phyloP scores from a whole-genome alignment of 2,797 vertebrate species.

The Fistularia commersonii region DNA sequence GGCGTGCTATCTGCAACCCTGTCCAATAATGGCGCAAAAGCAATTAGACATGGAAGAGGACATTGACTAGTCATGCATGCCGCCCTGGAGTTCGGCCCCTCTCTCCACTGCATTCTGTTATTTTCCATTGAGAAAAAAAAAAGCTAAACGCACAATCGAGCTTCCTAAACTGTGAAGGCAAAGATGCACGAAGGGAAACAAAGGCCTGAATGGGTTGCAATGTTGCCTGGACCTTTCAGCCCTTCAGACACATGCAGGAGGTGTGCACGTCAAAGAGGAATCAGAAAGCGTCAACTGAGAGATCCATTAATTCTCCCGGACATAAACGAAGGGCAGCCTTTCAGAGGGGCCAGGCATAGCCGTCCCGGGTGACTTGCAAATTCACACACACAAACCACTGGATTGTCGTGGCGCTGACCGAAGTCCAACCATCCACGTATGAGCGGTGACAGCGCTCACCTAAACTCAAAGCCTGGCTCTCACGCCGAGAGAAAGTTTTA shows the following conservation, averaged over 20 bases:
- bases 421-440: no score
- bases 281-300: no score
- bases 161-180: conserved; percentile 11
- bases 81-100: conserved; percentile 32
- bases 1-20: conserved; percentile 11
- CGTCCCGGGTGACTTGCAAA: conserved; percentile 48
- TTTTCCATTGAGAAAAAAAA: conserved; percentile 29
- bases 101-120: conserved; percentile 32
- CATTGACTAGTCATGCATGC: conserved; percentile 65
- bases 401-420: no score
- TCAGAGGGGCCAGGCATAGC: conserved; percentile 31
- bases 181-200: no score
- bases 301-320: no score
- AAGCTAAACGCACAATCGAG: conserved; percentile 21
- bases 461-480: no score
- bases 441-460: no score
- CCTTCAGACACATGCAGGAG: no score
- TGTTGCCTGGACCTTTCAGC: no score
- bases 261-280: no score
- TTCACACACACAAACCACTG: conserved; percentile 25
- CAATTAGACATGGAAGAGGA: conserved; percentile 53
- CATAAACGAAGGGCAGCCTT: conserved; percentile 1
- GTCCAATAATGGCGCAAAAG: conserved; percentile 40
- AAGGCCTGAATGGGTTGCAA: no score
- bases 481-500: no score